Evolutionary conservation across 2,113 vertebrate species (phyloP), one percentile per base, ranked within the genome.

Genomic region (Protobothrops mucrosquamatus): DNA sequence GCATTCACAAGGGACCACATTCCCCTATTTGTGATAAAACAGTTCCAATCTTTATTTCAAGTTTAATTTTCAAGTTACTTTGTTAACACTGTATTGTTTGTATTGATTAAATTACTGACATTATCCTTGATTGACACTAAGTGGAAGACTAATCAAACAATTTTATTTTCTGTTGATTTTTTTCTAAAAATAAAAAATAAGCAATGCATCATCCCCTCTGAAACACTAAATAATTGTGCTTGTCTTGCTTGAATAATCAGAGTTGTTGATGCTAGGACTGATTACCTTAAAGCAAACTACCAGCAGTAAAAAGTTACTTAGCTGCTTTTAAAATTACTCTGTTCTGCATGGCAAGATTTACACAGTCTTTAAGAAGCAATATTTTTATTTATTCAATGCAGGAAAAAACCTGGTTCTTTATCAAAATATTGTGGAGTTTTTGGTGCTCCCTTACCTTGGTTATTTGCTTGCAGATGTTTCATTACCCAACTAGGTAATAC

Each of bases 71-170:
- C 86, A 46, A 57, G 48, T 93, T 69, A 90, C 64, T 57, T 85
- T 85, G 51, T 87, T 87, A 86, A 52, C 57, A 87, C 90, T 90
- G 89, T 90, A 90, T 34, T 90, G 56, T 87, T 90, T 87, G n/a
- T 93, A 93, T 93, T 90, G 74, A 93, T 93, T 64, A 87, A 93
- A 90, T 56, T 87, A 87, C 88, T 93, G 89, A 43, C 89, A 89
- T 92, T 57, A 57, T 69, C 52, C 92, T 92, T 92, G 92, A 89
- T 90, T 93, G 90, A 93, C 92, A 87, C n/a, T 64, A 85, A 90
- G 56, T 90, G 57, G 92, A 59, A 64, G n/a, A 90, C 56, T 90
- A 90, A 90, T 87, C 89, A 90, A 57, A 34, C 81, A 51, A 69
- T 90, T 90, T 93, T 93, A 90, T 93, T 86, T 90, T 81, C n/a